Conservation (phyloP, 2,113 vertebrate genomes). For the Tupaia chinensis region DNA sequence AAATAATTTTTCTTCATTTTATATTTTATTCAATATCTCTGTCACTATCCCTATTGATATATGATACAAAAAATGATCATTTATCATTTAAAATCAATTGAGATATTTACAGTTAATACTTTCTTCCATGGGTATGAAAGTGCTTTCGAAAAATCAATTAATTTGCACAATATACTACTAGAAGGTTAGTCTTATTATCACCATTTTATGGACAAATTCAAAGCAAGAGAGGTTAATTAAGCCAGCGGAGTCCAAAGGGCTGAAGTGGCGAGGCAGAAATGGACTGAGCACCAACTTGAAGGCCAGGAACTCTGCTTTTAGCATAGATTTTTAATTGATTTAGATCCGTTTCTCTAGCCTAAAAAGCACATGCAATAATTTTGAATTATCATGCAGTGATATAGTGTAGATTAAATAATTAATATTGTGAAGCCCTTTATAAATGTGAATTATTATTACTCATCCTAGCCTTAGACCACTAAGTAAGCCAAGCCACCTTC, state of each 20-base stretch:
- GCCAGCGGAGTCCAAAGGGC: constrained; percentile 59
- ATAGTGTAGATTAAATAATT: constrained; percentile 76
- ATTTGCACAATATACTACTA: constrained; percentile 72
- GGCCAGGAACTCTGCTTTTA: constrained; percentile 78
- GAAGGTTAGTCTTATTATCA: constrained; percentile 72
- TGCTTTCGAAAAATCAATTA: constrained; percentile 80
- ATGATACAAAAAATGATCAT: constrained; percentile 75
- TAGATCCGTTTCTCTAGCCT: constrained; percentile 65
- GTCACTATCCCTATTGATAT: constrained; percentile 68
- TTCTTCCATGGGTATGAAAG: constrained; percentile 71
- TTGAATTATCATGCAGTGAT: constrained; percentile 71
- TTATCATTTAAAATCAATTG: constrained; percentile 79
- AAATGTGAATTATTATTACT: constrained; percentile 75
- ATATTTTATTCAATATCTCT: constrained; percentile 81
- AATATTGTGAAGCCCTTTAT: constrained; percentile 75
- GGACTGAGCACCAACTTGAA: constrained; percentile 61
- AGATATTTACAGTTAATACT: constrained; percentile 78
- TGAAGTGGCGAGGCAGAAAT: constrained; percentile 64
- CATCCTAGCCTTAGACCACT: constrained; percentile 44
- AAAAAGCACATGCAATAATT: constrained; percentile 74
- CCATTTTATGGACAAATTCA: constrained; percentile 80
- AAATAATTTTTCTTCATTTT: constrained; percentile 75
- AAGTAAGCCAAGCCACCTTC: constrained; percentile 50
- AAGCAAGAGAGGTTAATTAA: constrained; percentile 78
- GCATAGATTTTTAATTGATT: constrained; percentile 74